These are phyloP conservation scores for Eurytoma adleriae DNA, from an alignment of 2,888 invertebrate genomes.

Conservation along the genomic window DNA sequence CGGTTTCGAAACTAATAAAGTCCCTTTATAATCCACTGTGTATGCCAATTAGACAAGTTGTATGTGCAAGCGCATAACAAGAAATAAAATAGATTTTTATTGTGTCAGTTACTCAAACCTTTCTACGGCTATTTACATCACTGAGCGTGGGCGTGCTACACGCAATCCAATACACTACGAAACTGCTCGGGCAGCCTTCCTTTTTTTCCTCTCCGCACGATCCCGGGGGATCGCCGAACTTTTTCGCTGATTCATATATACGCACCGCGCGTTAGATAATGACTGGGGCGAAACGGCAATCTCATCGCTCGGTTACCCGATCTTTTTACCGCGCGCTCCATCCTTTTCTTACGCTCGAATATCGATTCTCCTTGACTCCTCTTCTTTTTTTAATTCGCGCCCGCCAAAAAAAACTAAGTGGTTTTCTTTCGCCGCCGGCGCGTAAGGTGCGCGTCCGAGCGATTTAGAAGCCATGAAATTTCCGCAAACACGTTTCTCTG, in stretches of 20 bases:
- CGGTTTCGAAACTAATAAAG: too few relatives aligned
- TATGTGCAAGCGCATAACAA: too few relatives aligned
- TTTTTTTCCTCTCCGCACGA: conserved; percentile 2
- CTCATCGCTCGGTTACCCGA: conserved; percentile 31
- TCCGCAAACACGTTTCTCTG: too few relatives aligned
- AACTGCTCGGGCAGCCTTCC: neutral
- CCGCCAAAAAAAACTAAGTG: too few relatives aligned
- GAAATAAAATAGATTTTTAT: neutral
- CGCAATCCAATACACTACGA: neutral
- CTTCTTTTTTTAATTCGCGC: too few relatives aligned
- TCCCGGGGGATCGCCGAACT: neutral
- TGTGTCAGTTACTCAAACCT: neutral
- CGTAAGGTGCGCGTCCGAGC: too few relatives aligned
- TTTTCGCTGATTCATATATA: conserved; percentile 48
- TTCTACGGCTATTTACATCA: neutral
- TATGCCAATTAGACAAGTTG: too few relatives aligned
- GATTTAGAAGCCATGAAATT: too few relatives aligned
- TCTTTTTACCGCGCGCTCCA: neutral
- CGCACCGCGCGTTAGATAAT: conserved; percentile 38
- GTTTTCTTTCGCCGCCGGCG: too few relatives aligned
- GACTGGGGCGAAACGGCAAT: conserved; percentile 16
- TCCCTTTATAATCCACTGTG: too few relatives aligned
- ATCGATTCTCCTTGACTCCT: too few relatives aligned
- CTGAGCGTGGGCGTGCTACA: neutral
- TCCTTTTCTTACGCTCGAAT: conserved; percentile 1